Base-by-base conservation (phyloP, 2,113 vertebrate genomes). In the Phalacrocorax carbo region DNA sequence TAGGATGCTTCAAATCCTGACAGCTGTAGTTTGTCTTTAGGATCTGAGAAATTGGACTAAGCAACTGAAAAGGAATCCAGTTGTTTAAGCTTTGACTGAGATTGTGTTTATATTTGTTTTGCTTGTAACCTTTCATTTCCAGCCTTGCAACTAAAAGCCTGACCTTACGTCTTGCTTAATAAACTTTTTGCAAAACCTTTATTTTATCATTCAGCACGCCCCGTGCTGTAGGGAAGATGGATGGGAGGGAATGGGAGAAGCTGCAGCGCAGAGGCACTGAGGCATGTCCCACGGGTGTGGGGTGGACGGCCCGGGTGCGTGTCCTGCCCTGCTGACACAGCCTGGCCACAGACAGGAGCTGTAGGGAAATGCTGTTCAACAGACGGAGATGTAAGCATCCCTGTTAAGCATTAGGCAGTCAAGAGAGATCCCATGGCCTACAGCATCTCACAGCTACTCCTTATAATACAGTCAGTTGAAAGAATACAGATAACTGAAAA, bases 21-120 rank as follows among this genome's bases (percentile, higher is more conserved):
- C 92, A 97, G 93, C 96, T 97, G 96, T 60, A 88, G 13, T 9
- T 11, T 88, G 79, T 96, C 93, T 94, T 46, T 75, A 86, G 92
- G 71, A 92, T 72, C 93, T 86, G 85, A 91, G 90, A 88, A 96
- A 94, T 54, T 2, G 38, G 84, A 79, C 87, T 82, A 96, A 91
- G 79, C 82, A 94, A 94, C 58, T 66, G 87, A 77, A 91, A 94
- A 97, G 66, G 93, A 96, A 97, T 95, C 90, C 90, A 93, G 85
- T 97, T 96, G 92, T 96, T 97, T 93, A 95, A 97, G 93, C 92
- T 96, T 83, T 90, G 82, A 10, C 88, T 69, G 82, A 66, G 62
- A 90, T 5, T 90, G 62, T 96, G 92, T 94, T 96, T 94, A 88
- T 96, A 90, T 93, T 96, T 96, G 85, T 96, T 97, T 95, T 90